Evolutionary conservation across 2,113 vertebrate species (phyloP).

Genomic region (Raja brachyura): DNA sequence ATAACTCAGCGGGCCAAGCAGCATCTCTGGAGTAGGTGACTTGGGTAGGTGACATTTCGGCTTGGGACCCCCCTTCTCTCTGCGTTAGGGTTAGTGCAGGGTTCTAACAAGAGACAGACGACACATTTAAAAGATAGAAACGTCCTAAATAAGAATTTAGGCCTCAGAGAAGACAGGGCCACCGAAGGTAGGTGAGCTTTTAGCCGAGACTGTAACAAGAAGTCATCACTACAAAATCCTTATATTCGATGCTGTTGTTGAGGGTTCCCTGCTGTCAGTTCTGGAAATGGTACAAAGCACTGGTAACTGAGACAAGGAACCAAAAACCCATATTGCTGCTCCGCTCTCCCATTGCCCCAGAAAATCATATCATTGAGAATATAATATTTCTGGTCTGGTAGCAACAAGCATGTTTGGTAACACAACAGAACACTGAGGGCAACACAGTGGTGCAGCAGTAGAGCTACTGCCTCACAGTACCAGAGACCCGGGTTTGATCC

Average conservation of each 20-base stretch:
- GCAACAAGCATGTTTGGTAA: neutral
- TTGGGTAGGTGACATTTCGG: no score
- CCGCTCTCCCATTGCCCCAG: neutral
- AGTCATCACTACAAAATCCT: neutral
- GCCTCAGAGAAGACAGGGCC: neutral
- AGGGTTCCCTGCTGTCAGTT: no score
- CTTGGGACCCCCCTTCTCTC: no score
- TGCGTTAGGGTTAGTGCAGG: neutral
- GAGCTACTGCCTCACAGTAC: no score
- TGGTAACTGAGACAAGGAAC: neutral
- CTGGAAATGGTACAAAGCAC: neutral
- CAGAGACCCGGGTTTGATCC: no score
- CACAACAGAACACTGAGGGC: neutral
- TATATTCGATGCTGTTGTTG: neutral
- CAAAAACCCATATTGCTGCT: neutral
- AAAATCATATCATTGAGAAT: neutral
- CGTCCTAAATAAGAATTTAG: neutral
- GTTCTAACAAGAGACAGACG: neutral
- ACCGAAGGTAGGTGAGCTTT: neutral
- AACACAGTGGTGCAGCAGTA: no score
- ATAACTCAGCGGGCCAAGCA: no score
- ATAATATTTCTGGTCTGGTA: neutral
- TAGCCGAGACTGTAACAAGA: neutral
- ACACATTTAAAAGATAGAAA: neutral
- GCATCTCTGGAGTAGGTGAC: no score